Evolutionary conservation across 2,797 vertebrate species (phyloP).

Genomic region (Telmatherina bonti): DNA sequence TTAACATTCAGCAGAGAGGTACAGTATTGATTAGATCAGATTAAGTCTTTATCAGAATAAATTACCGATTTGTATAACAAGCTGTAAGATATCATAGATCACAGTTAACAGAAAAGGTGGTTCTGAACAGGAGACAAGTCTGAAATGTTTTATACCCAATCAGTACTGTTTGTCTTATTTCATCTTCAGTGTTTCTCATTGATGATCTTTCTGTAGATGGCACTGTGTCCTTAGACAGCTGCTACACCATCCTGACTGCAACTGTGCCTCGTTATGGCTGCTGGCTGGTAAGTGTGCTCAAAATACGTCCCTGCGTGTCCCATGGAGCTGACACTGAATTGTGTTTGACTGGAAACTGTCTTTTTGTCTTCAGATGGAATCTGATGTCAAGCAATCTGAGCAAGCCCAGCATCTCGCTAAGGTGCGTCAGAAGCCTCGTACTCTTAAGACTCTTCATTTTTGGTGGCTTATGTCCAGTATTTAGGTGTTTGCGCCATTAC

Average conservation of each 20-base stretch:
- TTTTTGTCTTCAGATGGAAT: constrained; percentile 85
- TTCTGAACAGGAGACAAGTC: constrained; percentile 6
- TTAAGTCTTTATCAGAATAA: constrained; percentile 17
- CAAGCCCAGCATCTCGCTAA: constrained; percentile 85
- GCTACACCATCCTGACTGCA: constrained; percentile 89
- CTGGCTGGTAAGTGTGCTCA: constrained; percentile 89
- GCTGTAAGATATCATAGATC: constrained; percentile 13
- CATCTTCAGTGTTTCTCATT: constrained; percentile 29
- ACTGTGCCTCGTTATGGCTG: constrained; percentile 89
- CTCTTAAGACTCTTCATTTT: background rate
- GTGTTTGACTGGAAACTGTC: background rate
- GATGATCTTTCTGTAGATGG: constrained; percentile 88
- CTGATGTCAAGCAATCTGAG: constrained; percentile 91
- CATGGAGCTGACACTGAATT: background rate
- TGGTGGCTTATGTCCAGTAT: background rate
- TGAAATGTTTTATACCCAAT: constrained; percentile 33
- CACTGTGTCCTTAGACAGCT: constrained; percentile 88
- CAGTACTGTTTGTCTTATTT: constrained; percentile 19
- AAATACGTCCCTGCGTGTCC: background rate
- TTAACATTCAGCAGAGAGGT: constrained; percentile 93
- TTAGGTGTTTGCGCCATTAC: background rate
- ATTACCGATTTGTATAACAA: constrained; percentile 35
- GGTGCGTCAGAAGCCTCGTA: constrained; percentile 65
- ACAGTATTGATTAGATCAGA: constrained; percentile 32
- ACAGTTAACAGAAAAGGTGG: constrained; percentile 16